Percentiles rank a stretch among this genome's conserved stretches.
These are phyloP conservation scores for Excalfactoria chinensis DNA, from an alignment of 2,113 vertebrate species.

Conservation along the genomic window DNA sequence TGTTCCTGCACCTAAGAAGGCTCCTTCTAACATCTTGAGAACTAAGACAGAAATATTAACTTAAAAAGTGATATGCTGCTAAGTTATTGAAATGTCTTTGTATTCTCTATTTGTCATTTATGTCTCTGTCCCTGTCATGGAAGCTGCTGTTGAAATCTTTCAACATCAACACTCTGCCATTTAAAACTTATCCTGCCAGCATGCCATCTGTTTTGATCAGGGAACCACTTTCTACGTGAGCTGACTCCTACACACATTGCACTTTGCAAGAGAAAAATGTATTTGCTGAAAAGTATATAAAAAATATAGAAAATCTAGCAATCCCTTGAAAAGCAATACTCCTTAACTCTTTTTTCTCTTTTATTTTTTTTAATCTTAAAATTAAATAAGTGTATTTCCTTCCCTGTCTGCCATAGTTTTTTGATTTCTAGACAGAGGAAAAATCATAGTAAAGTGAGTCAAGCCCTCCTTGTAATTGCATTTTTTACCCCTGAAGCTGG, in stretches of 20 bases:
- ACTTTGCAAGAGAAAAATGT: constrained; percentile 56
- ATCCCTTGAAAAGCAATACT: constrained; percentile 18
- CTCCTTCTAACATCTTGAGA: neutral
- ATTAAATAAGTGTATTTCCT: constrained; percentile 2
- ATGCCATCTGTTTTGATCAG: constrained; percentile 76
- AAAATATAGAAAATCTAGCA: constrained; percentile 7
- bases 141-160: constrained; percentile 75
- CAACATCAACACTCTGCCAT: constrained; percentile 75
- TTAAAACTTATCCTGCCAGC: constrained; percentile 75
- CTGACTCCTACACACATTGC: constrained; percentile 68
- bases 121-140: constrained; percentile 71
- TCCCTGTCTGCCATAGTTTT: neutral
- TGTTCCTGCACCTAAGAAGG: neutral
- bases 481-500: neutral
- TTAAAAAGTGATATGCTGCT: neutral
- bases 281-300: constrained; percentile 38
- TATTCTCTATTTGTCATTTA: constrained; percentile 73
- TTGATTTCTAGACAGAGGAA: constrained; percentile 1
- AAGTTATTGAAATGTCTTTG: constrained; percentile 68
- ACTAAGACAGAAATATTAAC: constrained; percentile 15
- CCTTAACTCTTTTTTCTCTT: neutral
- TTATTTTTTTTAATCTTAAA: neutral
- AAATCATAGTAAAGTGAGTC: neutral
- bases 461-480: neutral
- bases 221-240: constrained; percentile 76